Evolutionary conservation across 2,113 vertebrate genomes (phyloP), one percentile per base, ranked within the genome.

Genomic region (Bothrops jararaca): DNA sequence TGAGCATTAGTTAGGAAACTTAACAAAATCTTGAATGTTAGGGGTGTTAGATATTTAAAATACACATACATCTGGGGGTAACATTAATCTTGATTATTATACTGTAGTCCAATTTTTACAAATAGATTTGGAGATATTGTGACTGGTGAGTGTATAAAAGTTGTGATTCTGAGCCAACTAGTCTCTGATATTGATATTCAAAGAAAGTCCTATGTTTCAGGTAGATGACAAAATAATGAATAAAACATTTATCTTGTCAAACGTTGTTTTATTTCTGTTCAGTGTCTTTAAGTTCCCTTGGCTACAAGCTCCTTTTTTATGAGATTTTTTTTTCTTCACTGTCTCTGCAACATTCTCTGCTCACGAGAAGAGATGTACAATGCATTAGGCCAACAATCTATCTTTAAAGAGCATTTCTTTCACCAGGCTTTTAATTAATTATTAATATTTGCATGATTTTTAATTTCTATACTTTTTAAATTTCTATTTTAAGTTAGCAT

Each of bases 11-110:
- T 29, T 89, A 24, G 91, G 23, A n/a, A 89, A 23, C 85, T 45
- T 85, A 18, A 74, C 93, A 24, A 29, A 94, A 89, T 24, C 9
- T 74, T 10, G 91, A 91, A 91, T 91, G 10, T 48, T 56, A 60
- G 91, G 93, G 52, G 0, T 18, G 48, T 56, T 42, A 2, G 90
- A 89, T 26, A n/a, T 85, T 2, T 91, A 18, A 1, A 1, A 89
- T 93, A 92, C 92, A 91, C 42, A 92, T 74, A 92, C 15, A 91
- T 93, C 69, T 34, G 0, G 74, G 11, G 90, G 48, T 80, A 92
- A 60, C 2, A 85, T 0, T 48, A 56, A 0, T 39, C 93, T 94
- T 74, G 34, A 4, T 5, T 86, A 93, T 94, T 93, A n/a, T 22
- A 58, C 34, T 39, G 6, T 39, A 88, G 92, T 58, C 90, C 90